Evolutionary conservation across 2,113 vertebrate genomes (phyloP), one percentile per base, ranked within the genome.

Genomic region (Chascanopsetta lugubris): DNA sequence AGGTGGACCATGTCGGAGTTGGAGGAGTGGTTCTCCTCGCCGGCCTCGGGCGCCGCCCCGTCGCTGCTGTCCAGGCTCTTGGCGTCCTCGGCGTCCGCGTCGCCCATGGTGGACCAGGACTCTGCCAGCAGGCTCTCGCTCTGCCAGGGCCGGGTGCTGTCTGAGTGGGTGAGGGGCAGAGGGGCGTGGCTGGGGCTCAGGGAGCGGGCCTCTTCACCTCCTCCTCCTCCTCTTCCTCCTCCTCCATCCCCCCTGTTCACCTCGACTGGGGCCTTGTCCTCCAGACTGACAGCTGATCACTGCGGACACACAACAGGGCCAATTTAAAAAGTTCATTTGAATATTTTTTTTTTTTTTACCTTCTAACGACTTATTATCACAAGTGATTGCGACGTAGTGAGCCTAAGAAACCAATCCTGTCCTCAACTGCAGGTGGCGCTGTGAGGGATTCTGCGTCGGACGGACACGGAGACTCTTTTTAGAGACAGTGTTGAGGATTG

Each of bases 1-100:
- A 97, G 93, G 0, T 96, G 95, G 43, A 98, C 95, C 3, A 97
- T 95, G 88, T 98, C 97, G 0, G 95, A 97, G 81, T 94, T 95
- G 29, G 93, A 96, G 15, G 94, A 97, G 85, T 95, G 94, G 87
- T 95, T 97, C 77, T 95, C 96, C 83, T 97, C 96, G 0, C 75
- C 81, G 2, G 81, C 91, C 47, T n/a, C n/a, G n/a, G 80, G 46
- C 7, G 40, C 61, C 2, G 32, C 60, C 0, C 89, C 94, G 4
- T 92, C 94, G 0, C 90, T 94, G 89, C 94, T 95, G 81, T 96
- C 95, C 57, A 96, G 87, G 87, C 94, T 96, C 61, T 95, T 95
- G 21, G 94, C 85, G 58, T 97, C 95, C 71, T 96, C 94, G 0
- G 91, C 93, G 82, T 98, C 95, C 89, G 94, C 85, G 4, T 93